Base-by-base conservation (phyloP, 2,113 vertebrate species). In the Dolichotis patagonum region DNA sequence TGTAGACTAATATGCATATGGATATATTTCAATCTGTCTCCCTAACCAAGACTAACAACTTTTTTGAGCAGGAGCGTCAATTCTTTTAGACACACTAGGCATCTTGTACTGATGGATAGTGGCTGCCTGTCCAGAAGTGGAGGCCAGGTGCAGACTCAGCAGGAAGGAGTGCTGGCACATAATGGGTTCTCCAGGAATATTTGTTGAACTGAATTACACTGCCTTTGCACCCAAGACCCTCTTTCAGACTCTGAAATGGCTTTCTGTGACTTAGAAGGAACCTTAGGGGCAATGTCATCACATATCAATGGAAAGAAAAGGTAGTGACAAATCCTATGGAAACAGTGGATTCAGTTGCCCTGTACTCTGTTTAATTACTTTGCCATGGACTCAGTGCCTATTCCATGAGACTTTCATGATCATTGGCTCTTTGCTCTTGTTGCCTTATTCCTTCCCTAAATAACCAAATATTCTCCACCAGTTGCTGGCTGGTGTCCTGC, bases 181-280 rank as follows among this genome's bases (percentile, higher is more conserved):
- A 95, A 32, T 0, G 11, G 22, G 52, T 32, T 24, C 19, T 88
- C 77, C 41, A 30, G 54, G 94, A 97, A 97, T 83, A 95, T 71
- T 88, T 91, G 35, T 41, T 89, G 52, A 93, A 88, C 87, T 92
- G 49, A 93, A 91, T 4, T 85, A 52, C 62, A 83, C 63, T 75
- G n/a, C 28, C 75, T 19, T 86, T 94, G 85, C 65, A 75, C 3
- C 80, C 35, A 81, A 6, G 7, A 89, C 10, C 46, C 19, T 84
- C 56, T 54, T 63, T 56, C 1, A 71, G n/a, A 56, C 1, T 20
- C 11, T 12, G 10, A 24, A 80, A 3, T 24, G 24, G 14, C 16
- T 69, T 96, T 88, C 71, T 85, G 60, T 96, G 62, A 78, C 14
- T 77, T 24, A 65, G 46, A 85, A 80, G 10, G 12, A 49, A 85